Percentiles rank a stretch among this genome's conserved stretches.
Evolutionary conservation across 2,888 invertebrate genomes (phyloP).

Genomic region (Tipula unca): DNA sequence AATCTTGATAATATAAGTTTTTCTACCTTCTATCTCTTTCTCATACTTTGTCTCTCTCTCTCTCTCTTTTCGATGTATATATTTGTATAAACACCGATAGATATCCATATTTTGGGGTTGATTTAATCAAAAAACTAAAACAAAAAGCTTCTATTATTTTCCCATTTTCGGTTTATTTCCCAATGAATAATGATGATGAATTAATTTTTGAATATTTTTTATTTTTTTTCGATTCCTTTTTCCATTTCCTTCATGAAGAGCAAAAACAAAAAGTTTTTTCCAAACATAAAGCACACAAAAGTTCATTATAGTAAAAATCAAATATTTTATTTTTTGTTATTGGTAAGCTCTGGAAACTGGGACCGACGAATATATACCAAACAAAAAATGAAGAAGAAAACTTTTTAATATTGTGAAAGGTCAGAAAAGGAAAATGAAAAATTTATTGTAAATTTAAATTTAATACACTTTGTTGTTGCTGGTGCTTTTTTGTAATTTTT

Average conservation of each 20-base stretch:
- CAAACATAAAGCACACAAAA: not conserved
- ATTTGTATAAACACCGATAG: not conserved
- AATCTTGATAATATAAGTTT: not conserved
- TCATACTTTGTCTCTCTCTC: not conserved
- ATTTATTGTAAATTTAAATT: not conserved
- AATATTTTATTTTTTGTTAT: not conserved
- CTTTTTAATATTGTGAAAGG: conserved; percentile 14
- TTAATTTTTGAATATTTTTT: conserved; percentile 2
- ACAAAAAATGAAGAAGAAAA: not conserved
- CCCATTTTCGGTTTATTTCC: not conserved
- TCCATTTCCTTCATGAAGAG: not conserved
- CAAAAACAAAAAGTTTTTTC: not conserved
- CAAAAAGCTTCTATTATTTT: not conserved
- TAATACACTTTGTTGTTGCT: not conserved
- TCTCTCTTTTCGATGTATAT: not conserved
- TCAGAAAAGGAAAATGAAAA: not conserved
- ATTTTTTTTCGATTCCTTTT: not conserved
- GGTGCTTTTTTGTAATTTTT: not conserved
- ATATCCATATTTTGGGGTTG: not conserved
- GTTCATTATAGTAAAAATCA: not conserved
- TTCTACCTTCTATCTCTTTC: not conserved
- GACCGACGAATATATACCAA: not conserved
- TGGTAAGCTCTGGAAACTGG: not conserved
- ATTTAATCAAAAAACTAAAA: not conserved
- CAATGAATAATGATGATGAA: conserved; percentile 14